A percentile compares a stretch with the other conserved stretches of the same genome.
phyloP scores from a whole-genome alignment of 2,113 vertebrate genomes.

The Oncorhynchus kisutch region DNA sequence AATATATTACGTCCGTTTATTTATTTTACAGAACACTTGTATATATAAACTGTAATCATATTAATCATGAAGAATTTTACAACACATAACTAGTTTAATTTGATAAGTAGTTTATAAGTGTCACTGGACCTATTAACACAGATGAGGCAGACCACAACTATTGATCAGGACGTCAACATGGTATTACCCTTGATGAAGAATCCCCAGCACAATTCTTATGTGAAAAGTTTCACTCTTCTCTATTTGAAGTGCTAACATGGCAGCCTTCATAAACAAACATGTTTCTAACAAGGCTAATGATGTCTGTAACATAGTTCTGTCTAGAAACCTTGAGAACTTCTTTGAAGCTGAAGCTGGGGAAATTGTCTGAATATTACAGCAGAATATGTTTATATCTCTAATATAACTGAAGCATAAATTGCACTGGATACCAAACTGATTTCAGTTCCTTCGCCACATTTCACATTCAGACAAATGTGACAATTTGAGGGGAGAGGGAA shows the following conservation, averaged over 20 bases:
- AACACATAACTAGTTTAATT: too few species aligned
- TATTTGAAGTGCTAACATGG: conserved; percentile 17
- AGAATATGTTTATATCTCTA: background rate
- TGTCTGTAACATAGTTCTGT: background rate
- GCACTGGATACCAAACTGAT: background rate
- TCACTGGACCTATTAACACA: too few species aligned
- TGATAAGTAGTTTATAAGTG: too few species aligned
- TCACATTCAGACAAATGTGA: background rate
- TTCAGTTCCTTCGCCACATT: background rate
- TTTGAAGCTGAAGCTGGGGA: conserved; percentile 1
- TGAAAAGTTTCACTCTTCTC: background rate
- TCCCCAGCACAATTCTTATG: background rate
- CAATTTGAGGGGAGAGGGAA: background rate
- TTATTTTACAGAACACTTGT: too few species aligned
- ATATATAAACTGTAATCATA: too few species aligned
- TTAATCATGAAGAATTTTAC: too few species aligned
- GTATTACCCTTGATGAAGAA: background rate
- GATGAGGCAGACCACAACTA: too few species aligned
- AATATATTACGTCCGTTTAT: too few species aligned
- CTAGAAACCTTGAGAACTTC: background rate
- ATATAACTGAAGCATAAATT: background rate
- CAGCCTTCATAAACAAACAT: conserved; percentile 1
- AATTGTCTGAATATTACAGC: background rate
- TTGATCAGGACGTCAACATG: background rate
- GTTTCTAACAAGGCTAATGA: conserved; percentile 6